A percentile compares a stretch with the other conserved stretches of the same genome.
Conservation (phyloP, 2,797 vertebrate species). For the Pempheris klunzingeri region DNA sequence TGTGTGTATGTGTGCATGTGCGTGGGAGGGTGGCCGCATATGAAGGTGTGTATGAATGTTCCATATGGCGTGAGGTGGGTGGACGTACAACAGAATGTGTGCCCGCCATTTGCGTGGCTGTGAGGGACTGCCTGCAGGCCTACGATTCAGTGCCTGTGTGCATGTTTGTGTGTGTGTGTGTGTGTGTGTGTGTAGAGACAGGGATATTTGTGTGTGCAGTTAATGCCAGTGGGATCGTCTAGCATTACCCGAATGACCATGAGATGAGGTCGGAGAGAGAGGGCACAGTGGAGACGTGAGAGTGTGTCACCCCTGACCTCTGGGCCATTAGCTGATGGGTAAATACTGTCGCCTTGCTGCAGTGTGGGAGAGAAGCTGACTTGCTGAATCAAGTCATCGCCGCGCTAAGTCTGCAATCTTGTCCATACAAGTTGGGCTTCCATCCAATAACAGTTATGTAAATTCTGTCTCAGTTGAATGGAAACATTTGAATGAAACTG, state of each 20-base stretch:
- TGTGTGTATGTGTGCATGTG: constrained; percentile 1
- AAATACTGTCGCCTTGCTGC: constrained; percentile 59
- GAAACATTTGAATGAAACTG: neutral
- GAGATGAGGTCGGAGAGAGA: constrained; percentile 69
- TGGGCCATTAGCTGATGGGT: constrained; percentile 70
- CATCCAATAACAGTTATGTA: neutral
- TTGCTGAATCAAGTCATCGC: constrained; percentile 33
- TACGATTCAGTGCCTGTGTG: constrained; percentile 9
- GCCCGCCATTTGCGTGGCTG: constrained; percentile 10
- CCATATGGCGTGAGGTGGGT: constrained; percentile 7
- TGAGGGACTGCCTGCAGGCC: constrained; percentile 9
- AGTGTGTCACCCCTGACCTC: constrained; percentile 65
- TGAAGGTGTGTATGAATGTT: constrained; percentile 21
- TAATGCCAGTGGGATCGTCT: constrained; percentile 59
- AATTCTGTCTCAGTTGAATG: neutral
- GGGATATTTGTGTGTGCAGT: constrained; percentile 31
- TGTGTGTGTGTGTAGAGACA: neutral
- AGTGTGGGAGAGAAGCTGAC: constrained; percentile 22
- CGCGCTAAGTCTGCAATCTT: constrained; percentile 10
- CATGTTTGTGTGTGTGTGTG: constrained; percentile 13
- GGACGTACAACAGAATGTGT: constrained; percentile 11
- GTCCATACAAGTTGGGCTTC: neutral
- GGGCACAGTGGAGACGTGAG: constrained; percentile 57
- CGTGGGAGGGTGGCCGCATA: constrained; percentile 13
- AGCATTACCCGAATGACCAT: constrained; percentile 50